Evolutionary conservation across 2,888 invertebrate genomes (phyloP).

Genomic region (Andrena fulva): DNA sequence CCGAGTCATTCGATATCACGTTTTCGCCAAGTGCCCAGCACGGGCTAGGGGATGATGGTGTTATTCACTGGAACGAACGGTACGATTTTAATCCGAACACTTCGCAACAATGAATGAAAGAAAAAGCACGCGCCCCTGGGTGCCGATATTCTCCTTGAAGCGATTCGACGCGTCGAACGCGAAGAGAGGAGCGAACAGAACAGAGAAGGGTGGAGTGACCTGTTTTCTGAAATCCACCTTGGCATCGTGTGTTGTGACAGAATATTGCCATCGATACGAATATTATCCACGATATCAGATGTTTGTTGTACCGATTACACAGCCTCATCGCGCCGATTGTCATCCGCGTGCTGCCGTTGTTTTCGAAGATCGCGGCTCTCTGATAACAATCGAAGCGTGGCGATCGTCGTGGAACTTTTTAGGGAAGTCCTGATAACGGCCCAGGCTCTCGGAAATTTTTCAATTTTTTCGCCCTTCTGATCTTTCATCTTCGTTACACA

Average conservation of each 20-base stretch:
- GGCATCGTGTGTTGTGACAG: constrained; percentile 5
- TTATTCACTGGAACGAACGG: neutral
- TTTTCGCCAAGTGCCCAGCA: too few species aligned
- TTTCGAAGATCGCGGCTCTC: constrained; percentile 47
- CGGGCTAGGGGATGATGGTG: too few species aligned
- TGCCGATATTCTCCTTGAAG: neutral
- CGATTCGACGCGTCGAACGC: neutral
- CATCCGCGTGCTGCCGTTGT: constrained; percentile 25
- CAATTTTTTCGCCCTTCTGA: neutral
- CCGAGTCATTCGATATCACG: too few species aligned
- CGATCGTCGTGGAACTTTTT: constrained; percentile 32
- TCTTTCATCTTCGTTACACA: too few species aligned
- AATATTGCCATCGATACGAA: constrained; percentile 31
- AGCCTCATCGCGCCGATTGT: neutral
- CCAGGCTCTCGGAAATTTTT: constrained; percentile 2
- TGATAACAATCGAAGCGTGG: constrained; percentile 32
- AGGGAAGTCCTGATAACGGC: constrained; percentile 1
- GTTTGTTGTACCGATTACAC: constrained; percentile 44
- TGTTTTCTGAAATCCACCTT: constrained; percentile 7
- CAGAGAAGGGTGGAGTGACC: neutral
- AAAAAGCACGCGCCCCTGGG: too few species aligned
- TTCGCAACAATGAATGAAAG: too few species aligned
- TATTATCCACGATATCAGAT: constrained; percentile 43
- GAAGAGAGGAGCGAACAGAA: neutral
- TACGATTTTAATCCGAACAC: too few species aligned